Percentiles rank a stretch among this genome's conserved stretches.
Evolutionary conservation across 2,113 vertebrate genomes (phyloP).

Genomic region (Mandrillus leucophaeus): DNA sequence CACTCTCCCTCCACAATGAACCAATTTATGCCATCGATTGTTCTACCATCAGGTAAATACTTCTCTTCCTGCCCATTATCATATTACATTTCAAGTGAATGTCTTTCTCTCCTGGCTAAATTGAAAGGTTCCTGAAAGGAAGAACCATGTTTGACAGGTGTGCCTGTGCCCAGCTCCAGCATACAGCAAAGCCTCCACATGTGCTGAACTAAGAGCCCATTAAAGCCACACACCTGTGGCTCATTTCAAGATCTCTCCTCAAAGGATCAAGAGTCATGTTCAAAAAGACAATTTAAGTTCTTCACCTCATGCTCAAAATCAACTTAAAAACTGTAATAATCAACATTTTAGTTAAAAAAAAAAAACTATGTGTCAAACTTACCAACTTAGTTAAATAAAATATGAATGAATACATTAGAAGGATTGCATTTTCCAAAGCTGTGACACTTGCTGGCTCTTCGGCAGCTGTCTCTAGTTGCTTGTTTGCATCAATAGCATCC

Average conservation of each 20-base stretch:
- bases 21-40: neutral
- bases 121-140: neutral
- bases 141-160: neutral
- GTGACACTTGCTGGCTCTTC: slow-evolving; percentile 70
- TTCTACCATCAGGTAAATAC: neutral
- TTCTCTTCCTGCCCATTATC: neutral
- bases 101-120: neutral
- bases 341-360: neutral
- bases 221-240: neutral
- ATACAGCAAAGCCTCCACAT: neutral
- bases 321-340: neutral
- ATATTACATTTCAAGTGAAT: neutral
- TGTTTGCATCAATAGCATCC: neutral
- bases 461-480: neutral
- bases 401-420: slow-evolving; percentile 71
- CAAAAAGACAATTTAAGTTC: neutral
- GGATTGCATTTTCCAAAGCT: slow-evolving; percentile 22
- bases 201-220: neutral
- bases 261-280: neutral
- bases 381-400: slow-evolving; percentile 83
- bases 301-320: neutral
- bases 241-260: neutral
- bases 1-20: neutral
- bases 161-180: fast-evolving
- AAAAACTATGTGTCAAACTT: slow-evolving; percentile 77